Base-by-base conservation (phyloP, 2,797 vertebrate genomes). In the Ciconia nigra region DNA sequence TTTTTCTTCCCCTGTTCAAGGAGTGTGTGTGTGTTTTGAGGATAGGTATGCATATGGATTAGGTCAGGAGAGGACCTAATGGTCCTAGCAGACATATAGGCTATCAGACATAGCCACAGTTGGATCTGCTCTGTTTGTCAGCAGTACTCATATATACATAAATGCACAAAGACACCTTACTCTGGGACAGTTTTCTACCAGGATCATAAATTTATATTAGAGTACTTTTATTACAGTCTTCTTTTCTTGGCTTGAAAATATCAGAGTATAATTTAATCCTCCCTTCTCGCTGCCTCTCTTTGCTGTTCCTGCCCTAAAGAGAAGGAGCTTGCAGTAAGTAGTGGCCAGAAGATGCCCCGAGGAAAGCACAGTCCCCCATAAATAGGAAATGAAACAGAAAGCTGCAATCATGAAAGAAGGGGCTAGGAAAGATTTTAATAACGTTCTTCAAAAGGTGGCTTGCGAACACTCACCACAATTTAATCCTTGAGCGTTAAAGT, bases 371-470 rank as follows among this genome's bases (percentile, higher is more conserved):
- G 31, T 84, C 29, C 76, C 62, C 44, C 55, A 42, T 93, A 92
- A 96, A 94, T 76, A 92, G 88, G 79, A 96, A 96, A 96, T 94
- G 71, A 95, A 96, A 89, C 67, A 94, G 86, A 96, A 96, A 92
- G 37, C 58, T 90, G 51, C 65, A 92, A 41, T 83, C 37, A 66
- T 71, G 49, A 87, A 89, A 83, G 54, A 90, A 93, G 52, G 33
- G 55, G 13, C 54, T 88, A 74, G 58, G 93, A 86, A 86, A 46
- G 13, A 88, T 76, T 93, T 95, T 92, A 97, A 92, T 91, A 96
- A 90, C 47, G 59, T 90, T 90, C 79, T 90, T 93, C 89, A 86
- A 88, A 93, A 95, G 26, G 26, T 86, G 54, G 67, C 65, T 59
- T 86, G 87, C 91, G 87, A 92, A 81, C 76, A 46, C 19, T 95